Evolutionary conservation across 2,113 vertebrate species (phyloP).

Genomic region (Gobius niger): DNA sequence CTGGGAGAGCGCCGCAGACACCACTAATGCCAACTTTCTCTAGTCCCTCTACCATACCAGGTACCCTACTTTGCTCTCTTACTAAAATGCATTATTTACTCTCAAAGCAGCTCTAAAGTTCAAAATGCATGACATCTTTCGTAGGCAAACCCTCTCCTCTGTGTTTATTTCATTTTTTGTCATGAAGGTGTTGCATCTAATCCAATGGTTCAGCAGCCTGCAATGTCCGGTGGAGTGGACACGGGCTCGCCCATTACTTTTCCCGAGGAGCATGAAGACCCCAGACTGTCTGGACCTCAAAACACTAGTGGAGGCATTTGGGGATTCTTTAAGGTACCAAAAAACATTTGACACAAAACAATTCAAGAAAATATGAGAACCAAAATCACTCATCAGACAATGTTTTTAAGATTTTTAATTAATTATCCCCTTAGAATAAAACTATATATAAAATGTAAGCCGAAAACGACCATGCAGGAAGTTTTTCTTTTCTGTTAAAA

Average conservation of each 20-base stretch:
- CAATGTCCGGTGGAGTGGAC: slow-evolving; percentile 67
- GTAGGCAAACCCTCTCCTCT: neutral
- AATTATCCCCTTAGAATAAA: no score
- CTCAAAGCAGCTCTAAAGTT: no score
- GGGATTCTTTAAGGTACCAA: slow-evolving; percentile 91
- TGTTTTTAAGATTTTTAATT: no score
- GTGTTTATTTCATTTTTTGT: neutral
- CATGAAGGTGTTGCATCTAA: slow-evolving; percentile 76
- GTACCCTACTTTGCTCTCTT: slow-evolving; percentile 52
- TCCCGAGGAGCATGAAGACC: slow-evolving; percentile 89
- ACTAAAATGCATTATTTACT: neutral
- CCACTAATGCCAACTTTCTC: slow-evolving; percentile 91
- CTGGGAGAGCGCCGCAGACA: slow-evolving; percentile 91
- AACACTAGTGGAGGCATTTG: slow-evolving; percentile 83
- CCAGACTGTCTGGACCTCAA: slow-evolving; percentile 54
- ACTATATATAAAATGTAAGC: no score
- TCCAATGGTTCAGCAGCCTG: slow-evolving; percentile 82
- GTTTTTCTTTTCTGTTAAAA: no score
- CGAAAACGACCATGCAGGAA: neutral
- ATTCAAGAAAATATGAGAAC: no score
- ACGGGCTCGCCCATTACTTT: slow-evolving; percentile 89
- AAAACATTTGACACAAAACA: no score
- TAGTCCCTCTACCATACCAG: slow-evolving; percentile 75
- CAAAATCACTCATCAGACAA: no score
- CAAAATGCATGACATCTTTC: neutral